Percentiles rank a stretch among this genome's conserved stretches.
Conservation (phyloP, 1,140 invertebrate species). For the Tetragnatha versicolor region DNA sequence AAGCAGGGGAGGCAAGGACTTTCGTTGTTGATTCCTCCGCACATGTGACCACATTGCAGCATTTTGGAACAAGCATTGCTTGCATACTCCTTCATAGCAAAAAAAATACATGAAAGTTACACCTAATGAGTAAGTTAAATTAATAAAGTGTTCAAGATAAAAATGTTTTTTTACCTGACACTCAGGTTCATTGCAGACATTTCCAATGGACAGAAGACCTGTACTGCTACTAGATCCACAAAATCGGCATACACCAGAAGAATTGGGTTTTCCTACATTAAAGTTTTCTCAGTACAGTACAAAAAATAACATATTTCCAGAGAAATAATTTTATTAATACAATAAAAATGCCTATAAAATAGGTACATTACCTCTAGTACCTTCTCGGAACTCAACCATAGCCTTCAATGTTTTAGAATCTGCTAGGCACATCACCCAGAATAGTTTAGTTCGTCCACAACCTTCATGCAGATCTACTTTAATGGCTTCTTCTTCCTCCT, state of each 20-base stretch:
- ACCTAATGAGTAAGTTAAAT: not conserved
- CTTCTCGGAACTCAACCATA: conserved; percentile 90
- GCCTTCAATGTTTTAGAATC: conserved; percentile 92
- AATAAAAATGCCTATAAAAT: not conserved
- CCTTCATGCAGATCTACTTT: conserved; percentile 93
- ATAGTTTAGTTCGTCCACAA: conserved; percentile 92
- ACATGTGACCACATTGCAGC: conserved; percentile 87
- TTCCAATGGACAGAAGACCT: conserved; percentile 86
- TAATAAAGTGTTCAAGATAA: too few species aligned
- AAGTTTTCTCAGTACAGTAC: not conserved
- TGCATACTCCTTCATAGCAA: conserved; percentile 87
- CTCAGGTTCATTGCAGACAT: conserved; percentile 91
- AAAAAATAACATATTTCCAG: not conserved
- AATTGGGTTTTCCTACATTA: conserved; percentile 53
- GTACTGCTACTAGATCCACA: conserved; percentile 84
- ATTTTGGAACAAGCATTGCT: conserved; percentile 84
- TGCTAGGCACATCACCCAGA: conserved; percentile 91
- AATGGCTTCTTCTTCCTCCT: conserved; percentile 90
- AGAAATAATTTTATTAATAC: not conserved
- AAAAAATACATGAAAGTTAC: too few species aligned
- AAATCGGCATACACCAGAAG: conserved; percentile 86
- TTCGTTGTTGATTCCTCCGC: conserved; percentile 88
- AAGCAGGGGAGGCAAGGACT: conserved; percentile 86
- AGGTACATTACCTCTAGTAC: conserved; percentile 64
- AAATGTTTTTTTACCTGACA: conserved; percentile 73